A percentile compares a stretch with the other conserved stretches of the same genome.
phyloP scores from a whole-genome alignment of 2,113 vertebrate species.

The Hiodon alosoides region DNA sequence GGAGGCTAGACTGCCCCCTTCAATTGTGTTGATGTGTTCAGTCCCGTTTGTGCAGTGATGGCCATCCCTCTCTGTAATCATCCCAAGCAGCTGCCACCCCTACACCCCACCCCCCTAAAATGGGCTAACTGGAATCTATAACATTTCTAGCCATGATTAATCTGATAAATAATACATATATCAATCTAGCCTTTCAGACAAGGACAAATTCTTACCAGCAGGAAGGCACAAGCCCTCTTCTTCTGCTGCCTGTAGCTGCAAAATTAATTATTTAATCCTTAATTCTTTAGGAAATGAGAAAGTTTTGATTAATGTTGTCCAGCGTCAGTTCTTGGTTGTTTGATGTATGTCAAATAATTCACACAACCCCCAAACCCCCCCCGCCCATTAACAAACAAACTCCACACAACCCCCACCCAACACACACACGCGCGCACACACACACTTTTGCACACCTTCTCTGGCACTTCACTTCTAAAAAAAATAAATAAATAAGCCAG shows the following conservation, averaged over 20 bases:
- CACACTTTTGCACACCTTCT: background rate
- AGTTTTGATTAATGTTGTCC: conserved; percentile 98
- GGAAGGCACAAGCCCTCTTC: conserved; percentile 87
- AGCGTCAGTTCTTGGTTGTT: conserved; percentile 85
- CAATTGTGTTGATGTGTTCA: conserved; percentile 44
- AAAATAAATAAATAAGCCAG: conserved; percentile 71
- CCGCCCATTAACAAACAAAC: conserved; percentile 36
- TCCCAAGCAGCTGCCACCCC: conserved; percentile 52
- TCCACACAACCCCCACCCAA: background rate
- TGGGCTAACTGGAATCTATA: conserved; percentile 78
- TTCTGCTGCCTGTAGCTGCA: conserved; percentile 86
- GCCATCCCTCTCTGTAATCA: conserved; percentile 55
- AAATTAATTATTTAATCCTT: conserved; percentile 99
- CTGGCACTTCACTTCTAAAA: conserved; percentile 5
- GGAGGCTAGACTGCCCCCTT: conserved; percentile 43
- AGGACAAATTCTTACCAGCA: conserved; percentile 99
- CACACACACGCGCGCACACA: background rate
- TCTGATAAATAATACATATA: conserved; percentile 99
- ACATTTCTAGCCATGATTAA: conserved; percentile 94
- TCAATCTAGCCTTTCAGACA: conserved; percentile 99
- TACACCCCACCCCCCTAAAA: conserved; percentile 35
- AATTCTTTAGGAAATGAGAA: conserved; percentile 97
- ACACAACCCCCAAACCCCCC: too few species aligned
- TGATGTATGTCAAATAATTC: conserved; percentile 93
- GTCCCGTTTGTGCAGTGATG: conserved; percentile 43